A percentile compares a stretch with the other conserved stretches of the same genome.
Conservation (phyloP, 2,888 invertebrate genomes). For the Drosophila koepferae region DNA sequence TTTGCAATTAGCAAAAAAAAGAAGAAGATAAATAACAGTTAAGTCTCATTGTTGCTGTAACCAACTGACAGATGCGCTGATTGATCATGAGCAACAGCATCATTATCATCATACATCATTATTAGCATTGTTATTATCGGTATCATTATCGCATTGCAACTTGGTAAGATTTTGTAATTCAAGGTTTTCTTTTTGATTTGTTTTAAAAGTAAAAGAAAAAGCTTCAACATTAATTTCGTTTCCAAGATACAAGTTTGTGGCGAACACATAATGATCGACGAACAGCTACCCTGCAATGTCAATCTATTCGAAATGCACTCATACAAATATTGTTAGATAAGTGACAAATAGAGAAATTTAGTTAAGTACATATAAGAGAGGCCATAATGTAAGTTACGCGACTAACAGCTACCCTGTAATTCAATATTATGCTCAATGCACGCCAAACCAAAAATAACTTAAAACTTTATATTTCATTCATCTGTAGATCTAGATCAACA, state of each 20-base stretch:
- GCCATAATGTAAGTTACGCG: neutral
- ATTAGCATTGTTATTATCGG: slow-evolving; percentile 28
- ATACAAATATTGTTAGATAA: no score
- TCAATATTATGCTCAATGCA: no score
- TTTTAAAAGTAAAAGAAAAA: slow-evolving; percentile 32
- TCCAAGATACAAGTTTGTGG: neutral
- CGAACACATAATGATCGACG: neutral
- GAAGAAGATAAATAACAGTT: neutral
- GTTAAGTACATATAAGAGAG: no score
- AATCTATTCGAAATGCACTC: no score
- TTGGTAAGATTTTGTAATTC: slow-evolving; percentile 72
- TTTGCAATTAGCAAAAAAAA: slow-evolving; percentile 59
- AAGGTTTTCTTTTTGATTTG: slow-evolving; percentile 58
- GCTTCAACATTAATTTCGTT: slow-evolving; percentile 3
- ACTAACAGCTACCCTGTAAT: slow-evolving; percentile 2
- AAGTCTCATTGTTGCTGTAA: slow-evolving; percentile 23
- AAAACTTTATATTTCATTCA: no score
- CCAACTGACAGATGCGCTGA: slow-evolving; percentile 50
- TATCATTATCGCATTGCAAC: slow-evolving; percentile 38
- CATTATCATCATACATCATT: neutral
- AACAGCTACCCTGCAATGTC: neutral
- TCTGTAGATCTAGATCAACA: neutral
- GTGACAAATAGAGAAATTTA: no score
- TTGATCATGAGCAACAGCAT: slow-evolving; percentile 42
- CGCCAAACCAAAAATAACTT: no score